Evolutionary conservation across 1,140 invertebrate species (phyloP), one percentile per base, ranked within the genome.

Genomic region (Nixonia krombeini): DNA sequence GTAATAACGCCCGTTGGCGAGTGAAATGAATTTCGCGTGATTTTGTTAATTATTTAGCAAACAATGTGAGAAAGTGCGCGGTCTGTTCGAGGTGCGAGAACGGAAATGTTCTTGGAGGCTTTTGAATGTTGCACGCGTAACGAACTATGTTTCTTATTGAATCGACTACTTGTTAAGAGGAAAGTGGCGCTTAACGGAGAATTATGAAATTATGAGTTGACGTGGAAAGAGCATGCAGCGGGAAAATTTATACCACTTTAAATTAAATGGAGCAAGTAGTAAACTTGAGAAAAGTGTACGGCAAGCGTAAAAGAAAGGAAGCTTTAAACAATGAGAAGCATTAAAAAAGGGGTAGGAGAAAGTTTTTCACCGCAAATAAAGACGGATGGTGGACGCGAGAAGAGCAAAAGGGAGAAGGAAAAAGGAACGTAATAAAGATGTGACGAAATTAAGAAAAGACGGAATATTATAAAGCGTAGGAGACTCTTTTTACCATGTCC

Each of bases 171-270:
- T n/a, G n/a, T n/a, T n/a, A n/a, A n/a, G n/a, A n/a, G n/a, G n/a
- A n/a, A n/a, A n/a, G n/a, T n/a, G n/a, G n/a, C n/a, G n/a, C n/a
- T n/a, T n/a, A 44, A 44, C 16, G 12, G 21, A 26, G 7, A 12
- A 44, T 44, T 15, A 44, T 44, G 10, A 44, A 25, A 26, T 44
- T 44, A 15, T 12, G 13, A 44, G 42, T 45, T 29, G 26, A 29
- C 26, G 42, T 26, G 23, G 13, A 29, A 47, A 17, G 29, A 47
- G 23, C 13, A 18, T 47, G 9, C 44, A 16, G 15, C 10, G 10
- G 16, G 10, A n/a, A 46, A 46, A 47, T 33, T 47, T 35, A 23
- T 35, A 21, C 10, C 45, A 16, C 13, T 35, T 35, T 18, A 15
- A 18, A 45, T 45, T 45, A 45, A 18, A 18, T 23, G 28, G 9